phyloP scores from a whole-genome alignment of 2,888 invertebrate genomes.

The Poecilus cupreus region DNA sequence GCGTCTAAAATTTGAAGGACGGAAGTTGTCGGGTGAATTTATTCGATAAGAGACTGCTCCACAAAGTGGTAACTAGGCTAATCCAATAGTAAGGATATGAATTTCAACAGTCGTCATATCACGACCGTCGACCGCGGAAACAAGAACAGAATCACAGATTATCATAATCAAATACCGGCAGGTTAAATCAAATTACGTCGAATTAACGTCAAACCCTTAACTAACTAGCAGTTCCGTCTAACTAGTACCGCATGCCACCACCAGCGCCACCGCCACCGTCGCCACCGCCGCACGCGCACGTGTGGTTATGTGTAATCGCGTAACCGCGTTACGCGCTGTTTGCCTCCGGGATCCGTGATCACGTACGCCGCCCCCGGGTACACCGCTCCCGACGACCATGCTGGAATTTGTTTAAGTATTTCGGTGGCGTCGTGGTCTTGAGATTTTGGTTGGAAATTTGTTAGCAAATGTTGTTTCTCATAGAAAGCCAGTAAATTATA shows the following conservation, averaged over 20 bases:
- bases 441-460: background rate
- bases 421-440: no score
- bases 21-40: no score
- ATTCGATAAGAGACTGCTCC: background rate
- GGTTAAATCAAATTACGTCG: conserved; percentile 68
- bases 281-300: conserved; percentile 16
- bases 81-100: conserved; percentile 40
- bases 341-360: background rate
- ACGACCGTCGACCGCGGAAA: conserved; percentile 36
- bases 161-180: conserved; percentile 71
- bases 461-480: no score
- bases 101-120: conserved; percentile 49
- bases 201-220: conserved; percentile 70
- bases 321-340: conserved; percentile 48
- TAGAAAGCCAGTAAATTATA: no score
- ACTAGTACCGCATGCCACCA: conserved; percentile 42
- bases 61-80: conserved; percentile 29
- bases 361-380: background rate
- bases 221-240: conserved; percentile 68
- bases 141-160: conserved; percentile 68
- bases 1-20: background rate
- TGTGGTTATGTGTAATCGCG: conserved; percentile 47
- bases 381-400: background rate
- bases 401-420: background rate
- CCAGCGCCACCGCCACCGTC: conserved; percentile 1